Evolutionary conservation across 2,888 invertebrate genomes (phyloP), one percentile per base, ranked within the genome.

Genomic region (Encarsia formosa): DNA sequence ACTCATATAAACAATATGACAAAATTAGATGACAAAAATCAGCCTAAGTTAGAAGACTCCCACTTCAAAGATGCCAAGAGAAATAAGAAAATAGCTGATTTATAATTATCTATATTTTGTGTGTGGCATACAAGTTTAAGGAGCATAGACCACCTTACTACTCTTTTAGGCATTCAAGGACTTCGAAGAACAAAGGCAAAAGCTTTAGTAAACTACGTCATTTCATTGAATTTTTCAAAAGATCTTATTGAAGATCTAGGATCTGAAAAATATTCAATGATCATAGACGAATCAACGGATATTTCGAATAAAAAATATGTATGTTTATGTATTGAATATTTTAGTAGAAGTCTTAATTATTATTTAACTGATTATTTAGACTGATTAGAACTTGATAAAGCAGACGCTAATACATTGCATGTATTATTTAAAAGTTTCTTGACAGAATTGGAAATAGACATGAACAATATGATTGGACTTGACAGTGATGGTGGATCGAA

Each of bases 211-310:
- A 34, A 48, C 19, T 48, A 18, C n/a, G 42, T 43, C 4, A 18
- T 53, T 22, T 49, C 53, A 19, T 44, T 49, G 15, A 47, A 46
- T 23, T 29, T 49, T 5, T 23, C 46, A n/a, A 29, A 19, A 15
- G 39, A 51, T 9, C 20, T 51, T 18, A 22, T 51, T 2, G 31
- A 32, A 11, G 40, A 39, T 39, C 19, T 45, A 5, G 51, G 51
- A 5, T 32, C 31, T 19, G 29, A 43, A 20, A 5, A 35, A 13
- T 40, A 29, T 15, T 52, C 59, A 5, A 15, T 61, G 5, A 65
- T 65, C 20, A 50, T 64, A 18, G 63, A 64, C 47, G 61, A 64
- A 44, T 58, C 61, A n/a, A 64, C 63, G 1, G 61, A 61, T 49
- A 44, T 63, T 1, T 19, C 50, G 3, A 59, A 53, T 40, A 34